Percentiles rank a stretch among this genome's conserved stretches.
These are phyloP conservation scores for Megalurothrips usitatus DNA, from an alignment of 2,888 invertebrate species.

Conservation along the genomic window DNA sequence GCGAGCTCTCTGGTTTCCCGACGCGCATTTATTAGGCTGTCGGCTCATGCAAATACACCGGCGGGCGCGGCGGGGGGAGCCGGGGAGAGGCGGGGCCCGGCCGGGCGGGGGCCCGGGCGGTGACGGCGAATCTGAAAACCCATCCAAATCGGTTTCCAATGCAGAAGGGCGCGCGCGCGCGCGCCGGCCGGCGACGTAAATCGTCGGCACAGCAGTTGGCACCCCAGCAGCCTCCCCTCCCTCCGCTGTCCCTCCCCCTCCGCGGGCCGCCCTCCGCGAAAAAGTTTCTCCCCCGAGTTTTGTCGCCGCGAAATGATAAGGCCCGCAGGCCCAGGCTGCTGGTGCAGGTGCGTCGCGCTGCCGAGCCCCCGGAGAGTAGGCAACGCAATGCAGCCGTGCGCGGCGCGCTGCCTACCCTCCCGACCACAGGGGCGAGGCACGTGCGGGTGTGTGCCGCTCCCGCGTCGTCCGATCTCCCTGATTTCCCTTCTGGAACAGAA, in stretches of 20 bases:
- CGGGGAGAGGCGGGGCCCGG: neutral
- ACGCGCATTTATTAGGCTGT: conserved; percentile 21
- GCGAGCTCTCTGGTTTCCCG: neutral
- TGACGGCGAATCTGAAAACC: conserved; percentile 20
- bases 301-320: neutral
- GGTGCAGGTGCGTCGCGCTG: neutral
- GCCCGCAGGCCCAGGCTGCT: neutral
- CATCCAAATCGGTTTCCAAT: conserved; percentile 21
- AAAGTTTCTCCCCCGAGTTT: too few species aligned
- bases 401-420: too few species aligned
- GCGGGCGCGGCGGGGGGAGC: neutral
- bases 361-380: too few species aligned
- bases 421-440: too few species aligned
- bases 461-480: too few species aligned
- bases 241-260: neutral
- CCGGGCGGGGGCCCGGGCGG: neutral
- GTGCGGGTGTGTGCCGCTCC: too few species aligned
- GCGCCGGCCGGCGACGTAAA: neutral
- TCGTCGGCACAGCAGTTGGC: neutral
- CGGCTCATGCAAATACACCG: conserved; percentile 7
- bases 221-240: too few species aligned
- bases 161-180: neutral
- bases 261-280: neutral
- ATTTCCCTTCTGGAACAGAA: too few species aligned
- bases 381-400: too few species aligned